These are phyloP conservation scores for Phragmatobia fuliginosa DNA, from an alignment of 2,888 invertebrate species.

Conservation along the genomic window DNA sequence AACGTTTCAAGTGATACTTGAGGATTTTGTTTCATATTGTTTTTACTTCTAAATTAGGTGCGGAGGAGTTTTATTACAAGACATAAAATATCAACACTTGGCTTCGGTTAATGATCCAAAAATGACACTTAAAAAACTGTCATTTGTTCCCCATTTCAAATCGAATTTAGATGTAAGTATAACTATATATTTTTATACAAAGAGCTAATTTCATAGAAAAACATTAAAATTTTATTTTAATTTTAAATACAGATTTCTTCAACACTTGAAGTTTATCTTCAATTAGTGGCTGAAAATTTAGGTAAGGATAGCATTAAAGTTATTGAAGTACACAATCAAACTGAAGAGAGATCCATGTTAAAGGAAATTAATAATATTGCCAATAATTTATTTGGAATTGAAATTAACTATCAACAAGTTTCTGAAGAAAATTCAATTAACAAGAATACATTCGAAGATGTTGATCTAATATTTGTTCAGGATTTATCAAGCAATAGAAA, in stretches of 20 bases:
- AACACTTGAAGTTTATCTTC: slow-evolving; percentile 47
- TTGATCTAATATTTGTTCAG: slow-evolving; percentile 47
- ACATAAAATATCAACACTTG: slow-evolving; percentile 41
- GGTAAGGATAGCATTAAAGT: slow-evolving; percentile 43
- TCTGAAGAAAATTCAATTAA: slow-evolving; percentile 12
- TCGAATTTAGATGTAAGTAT: slow-evolving; percentile 44
- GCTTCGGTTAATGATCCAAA: slow-evolving; percentile 23
- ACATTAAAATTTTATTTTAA: background rate
- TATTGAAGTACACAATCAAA: slow-evolving; percentile 32
- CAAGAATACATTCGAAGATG: slow-evolving; percentile 17
- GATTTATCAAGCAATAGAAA: slow-evolving; percentile 41
- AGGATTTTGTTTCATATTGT: background rate
- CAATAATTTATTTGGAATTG: slow-evolving; percentile 26
- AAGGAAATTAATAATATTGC: slow-evolving; percentile 31
- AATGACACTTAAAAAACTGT: slow-evolving; percentile 37
- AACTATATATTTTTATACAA: background rate
- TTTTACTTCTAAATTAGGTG: slow-evolving; percentile 47
- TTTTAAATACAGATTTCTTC: slow-evolving; percentile 30
- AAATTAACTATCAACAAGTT: slow-evolving; percentile 37
- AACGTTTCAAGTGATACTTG: background rate
- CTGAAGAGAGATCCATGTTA: slow-evolving; percentile 26
- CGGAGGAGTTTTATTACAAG: slow-evolving; percentile 55
- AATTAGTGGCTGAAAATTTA: slow-evolving; percentile 55
- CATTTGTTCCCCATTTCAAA: slow-evolving; percentile 41
- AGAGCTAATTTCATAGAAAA: background rate